phyloP scores from a whole-genome alignment of 92 coral and sea anemone genomes.

The Plumapathes pennacea region DNA sequence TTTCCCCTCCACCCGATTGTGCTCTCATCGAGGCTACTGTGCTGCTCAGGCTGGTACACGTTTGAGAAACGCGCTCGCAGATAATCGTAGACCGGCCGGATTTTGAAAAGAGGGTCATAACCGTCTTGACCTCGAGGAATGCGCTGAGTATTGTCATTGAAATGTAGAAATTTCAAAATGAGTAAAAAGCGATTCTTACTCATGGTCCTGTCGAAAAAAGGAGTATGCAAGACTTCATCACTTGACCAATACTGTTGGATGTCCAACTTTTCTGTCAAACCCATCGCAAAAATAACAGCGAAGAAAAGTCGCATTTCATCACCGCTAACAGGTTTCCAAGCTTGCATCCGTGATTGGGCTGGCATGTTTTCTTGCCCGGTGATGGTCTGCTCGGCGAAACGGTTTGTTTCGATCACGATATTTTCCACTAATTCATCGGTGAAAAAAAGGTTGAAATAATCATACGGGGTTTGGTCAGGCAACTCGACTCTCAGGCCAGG shows the following conservation, averaged over 20 bases:
- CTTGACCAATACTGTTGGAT: conserved; percentile 16
- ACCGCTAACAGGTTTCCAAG: conserved; percentile 5
- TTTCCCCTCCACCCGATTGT: conserved; percentile 18
- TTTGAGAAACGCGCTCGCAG: conserved; percentile 21
- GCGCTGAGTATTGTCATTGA: conserved; percentile 32
- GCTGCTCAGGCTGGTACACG: conserved; percentile 17
- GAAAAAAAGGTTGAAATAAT: too few relatives aligned
- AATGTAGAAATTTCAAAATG: conserved; percentile 36
- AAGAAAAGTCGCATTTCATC: conserved; percentile 17
- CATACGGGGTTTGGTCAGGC: not conserved
- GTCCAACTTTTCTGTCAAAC: conserved; percentile 6
- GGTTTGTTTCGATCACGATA: too few relatives aligned
- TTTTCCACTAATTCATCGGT: too few relatives aligned
- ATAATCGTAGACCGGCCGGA: conserved; percentile 51
- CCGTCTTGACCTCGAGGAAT: conserved; percentile 47
- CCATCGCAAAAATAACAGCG: conserved; percentile 28
- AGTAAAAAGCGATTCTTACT: conserved; percentile 28
- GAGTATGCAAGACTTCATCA: conserved; percentile 7
- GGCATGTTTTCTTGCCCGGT: too few relatives aligned
- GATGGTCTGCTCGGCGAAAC: too few relatives aligned
- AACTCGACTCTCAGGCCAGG: too few relatives aligned
- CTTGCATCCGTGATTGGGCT: too few relatives aligned
- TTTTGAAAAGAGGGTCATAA: conserved; percentile 33
- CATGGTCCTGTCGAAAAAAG: conserved; percentile 18
- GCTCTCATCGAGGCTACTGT: conserved; percentile 31